phyloP scores from a whole-genome alignment of 2,797 vertebrate genomes.

The Meriones psammophilus region DNA sequence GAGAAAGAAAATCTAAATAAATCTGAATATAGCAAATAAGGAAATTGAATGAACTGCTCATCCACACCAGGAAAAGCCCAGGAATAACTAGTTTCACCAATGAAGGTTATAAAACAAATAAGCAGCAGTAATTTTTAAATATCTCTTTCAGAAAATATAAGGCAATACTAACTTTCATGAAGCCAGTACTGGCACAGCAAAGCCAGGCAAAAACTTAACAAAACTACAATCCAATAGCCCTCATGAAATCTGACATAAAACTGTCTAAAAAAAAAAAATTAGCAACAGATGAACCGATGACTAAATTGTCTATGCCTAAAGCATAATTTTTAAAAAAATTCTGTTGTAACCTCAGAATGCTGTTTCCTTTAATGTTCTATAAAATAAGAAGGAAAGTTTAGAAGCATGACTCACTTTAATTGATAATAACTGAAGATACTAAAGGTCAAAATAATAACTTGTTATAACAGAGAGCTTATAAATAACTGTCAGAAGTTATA shows the following conservation, averaged over 20 bases:
- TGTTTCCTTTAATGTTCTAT: conserved; percentile 43
- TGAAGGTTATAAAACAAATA: conserved; percentile 37
- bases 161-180: conserved; percentile 12
- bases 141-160: not conserved
- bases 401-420: conserved; percentile 32
- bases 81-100: not conserved
- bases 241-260: conserved; percentile 11
- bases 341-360: conserved; percentile 12
- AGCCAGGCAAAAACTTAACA: not conserved
- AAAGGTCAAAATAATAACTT: conserved; percentile 55
- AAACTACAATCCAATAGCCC: not conserved
- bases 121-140: not conserved
- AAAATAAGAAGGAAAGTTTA: conserved; percentile 20
- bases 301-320: conserved; percentile 53
- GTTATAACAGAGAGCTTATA: not conserved
- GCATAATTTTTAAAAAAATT: not conserved
- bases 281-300: conserved; percentile 43
- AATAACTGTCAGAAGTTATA: not conserved
- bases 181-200: not conserved
- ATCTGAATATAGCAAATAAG: conserved; percentile 12
- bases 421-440: conserved; percentile 38
- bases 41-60: not conserved
- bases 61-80: conserved; percentile 24
- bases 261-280: not conserved
- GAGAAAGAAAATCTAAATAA: conserved; percentile 38